Evolutionary conservation across 2,888 invertebrate species (phyloP), one percentile per base, ranked within the genome.

Genomic region (Hirtodrosophila duncani): DNA sequence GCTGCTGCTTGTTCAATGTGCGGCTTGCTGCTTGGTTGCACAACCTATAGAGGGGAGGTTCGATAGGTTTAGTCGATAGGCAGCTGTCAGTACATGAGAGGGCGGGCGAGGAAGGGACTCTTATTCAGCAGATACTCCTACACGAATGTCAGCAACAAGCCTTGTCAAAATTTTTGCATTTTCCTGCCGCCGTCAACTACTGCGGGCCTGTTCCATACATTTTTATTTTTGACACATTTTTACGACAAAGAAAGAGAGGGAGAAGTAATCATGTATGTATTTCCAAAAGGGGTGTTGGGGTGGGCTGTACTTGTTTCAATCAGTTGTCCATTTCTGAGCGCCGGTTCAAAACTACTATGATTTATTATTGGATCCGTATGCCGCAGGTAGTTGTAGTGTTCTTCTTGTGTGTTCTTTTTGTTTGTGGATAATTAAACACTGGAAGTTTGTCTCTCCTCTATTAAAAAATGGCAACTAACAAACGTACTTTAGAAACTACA

Each of bases 201-300:
- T 78, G 70, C 10, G 9, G 50, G 70, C 78, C 78, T 71, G 79
- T 53, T 71, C 49, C 31, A 60, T 53, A 55, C 51, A 66, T 71
- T 71, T 78, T 71, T 77, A 68, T 72, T 70, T n/a, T 72, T 21
- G 36, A 36, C 62, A 53, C 16, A 56, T 68, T 77, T 71, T 72
- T 67, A 50, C 33, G n/a, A 43, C 41, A 50, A 13, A 2, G 37
- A 5, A 10, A 7, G 10, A 3, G 3, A 16, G 11, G 29, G 1
- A 7, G 3, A 6, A 10, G 18, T 4, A 24, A 8, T 17, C 6
- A 14, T 8, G 14, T 24, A 3, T n/a, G 10, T 8, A 10, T 3
- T 13, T 11, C 16, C 26, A n/a, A n/a, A n/a, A n/a, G n/a, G n/a
- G n/a, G n/a, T n/a, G n/a, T n/a, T n/a, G n/a, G n/a, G n/a, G n/a